A percentile compares a stretch with the other conserved stretches of the same genome.
Conservation (phyloP, 2,888 invertebrate species). For the Trissolcus brochymenae region DNA sequence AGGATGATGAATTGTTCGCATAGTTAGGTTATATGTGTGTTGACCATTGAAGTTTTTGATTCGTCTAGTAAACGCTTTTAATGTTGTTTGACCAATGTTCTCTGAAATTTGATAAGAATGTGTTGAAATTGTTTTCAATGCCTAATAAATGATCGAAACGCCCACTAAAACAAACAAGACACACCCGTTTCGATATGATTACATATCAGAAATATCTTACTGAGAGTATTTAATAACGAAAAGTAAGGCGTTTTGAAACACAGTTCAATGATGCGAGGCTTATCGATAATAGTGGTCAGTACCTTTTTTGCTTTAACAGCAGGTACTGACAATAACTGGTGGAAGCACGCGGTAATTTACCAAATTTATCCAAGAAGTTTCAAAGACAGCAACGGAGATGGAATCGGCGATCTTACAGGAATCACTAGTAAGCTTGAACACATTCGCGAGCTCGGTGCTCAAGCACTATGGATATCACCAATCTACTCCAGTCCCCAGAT, state of each 20-base stretch:
- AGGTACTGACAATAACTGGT: constrained; percentile 83
- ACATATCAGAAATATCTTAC: constrained; percentile 7
- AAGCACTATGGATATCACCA: constrained; percentile 84
- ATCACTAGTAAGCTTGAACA: constrained; percentile 77
- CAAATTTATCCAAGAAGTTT: constrained; percentile 93
- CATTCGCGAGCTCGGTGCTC: constrained; percentile 80
- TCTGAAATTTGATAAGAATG: too few relatives aligned
- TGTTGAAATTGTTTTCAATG: too few relatives aligned
- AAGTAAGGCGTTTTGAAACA: neutral
- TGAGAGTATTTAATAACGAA: constrained; percentile 15
- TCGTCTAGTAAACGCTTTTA: neutral
- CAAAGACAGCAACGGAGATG: constrained; percentile 84
- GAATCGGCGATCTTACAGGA: constrained; percentile 60
- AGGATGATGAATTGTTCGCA: constrained; percentile 18
- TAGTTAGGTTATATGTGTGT: constrained; percentile 12
- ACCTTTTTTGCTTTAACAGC: constrained; percentile 9
- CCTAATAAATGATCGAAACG: too few relatives aligned
- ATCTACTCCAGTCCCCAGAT: constrained; percentile 83
- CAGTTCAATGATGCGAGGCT: constrained; percentile 26
- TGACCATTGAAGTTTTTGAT: constrained; percentile 8
- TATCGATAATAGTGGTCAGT: constrained; percentile 23
- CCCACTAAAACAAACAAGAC: too few relatives aligned
- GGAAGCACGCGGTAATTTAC: constrained; percentile 88
- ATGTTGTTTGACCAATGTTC: too few relatives aligned
- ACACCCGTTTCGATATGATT: constrained; percentile 8